Evolutionary conservation across 2,797 vertebrate genomes (phyloP), one percentile per base, ranked within the genome.

Genomic region (Bryconaethiops microstoma): DNA sequence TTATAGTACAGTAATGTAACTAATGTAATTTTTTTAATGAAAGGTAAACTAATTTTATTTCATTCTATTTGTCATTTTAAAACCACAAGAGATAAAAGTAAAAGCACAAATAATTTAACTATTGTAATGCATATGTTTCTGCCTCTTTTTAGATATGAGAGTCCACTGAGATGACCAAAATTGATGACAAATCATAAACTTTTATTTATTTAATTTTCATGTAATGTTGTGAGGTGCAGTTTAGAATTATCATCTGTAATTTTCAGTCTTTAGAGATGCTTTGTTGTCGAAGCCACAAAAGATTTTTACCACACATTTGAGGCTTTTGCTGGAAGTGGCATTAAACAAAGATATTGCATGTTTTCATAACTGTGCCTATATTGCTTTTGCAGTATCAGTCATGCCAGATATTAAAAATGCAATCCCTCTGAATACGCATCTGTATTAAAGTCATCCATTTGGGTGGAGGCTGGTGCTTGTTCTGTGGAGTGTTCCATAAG

Each of bases 381-480:
- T 71, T 71, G 74, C 67, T 71, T 59, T 73, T 7, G 42, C 8
- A 1, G 8, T 59, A 67, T 72, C 75, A 69, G 69, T 65, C 68
- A 77, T 57, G 19, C 7, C 48, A 67, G 68, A 64, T 77, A 72
- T 77, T 54, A 77, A 76, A 81, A 63, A 71, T 40, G 14, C 68
- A 72, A 54, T 74, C 74, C 39, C 35, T 82, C n/a, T 68, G 40
- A 16, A 48, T 52, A 3, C 50, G 23, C 19, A 29, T 82, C 25
- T 82, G 81, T 74, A 82, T 82, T 74, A 74, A 74, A 68, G 62
- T 54, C 52, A 52, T 67, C 68, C 39, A 14, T 74, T 63, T 57
- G 39, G 17, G 23, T 29, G 39, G 59, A 9, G 39, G 40, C 39
- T 54, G 40, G 25, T 62, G 76, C 17, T 42, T 42, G 14, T 59